These are phyloP conservation scores for Drosophila maculinotata DNA, from an alignment of 2,888 invertebrate species.

Conservation along the genomic window DNA sequence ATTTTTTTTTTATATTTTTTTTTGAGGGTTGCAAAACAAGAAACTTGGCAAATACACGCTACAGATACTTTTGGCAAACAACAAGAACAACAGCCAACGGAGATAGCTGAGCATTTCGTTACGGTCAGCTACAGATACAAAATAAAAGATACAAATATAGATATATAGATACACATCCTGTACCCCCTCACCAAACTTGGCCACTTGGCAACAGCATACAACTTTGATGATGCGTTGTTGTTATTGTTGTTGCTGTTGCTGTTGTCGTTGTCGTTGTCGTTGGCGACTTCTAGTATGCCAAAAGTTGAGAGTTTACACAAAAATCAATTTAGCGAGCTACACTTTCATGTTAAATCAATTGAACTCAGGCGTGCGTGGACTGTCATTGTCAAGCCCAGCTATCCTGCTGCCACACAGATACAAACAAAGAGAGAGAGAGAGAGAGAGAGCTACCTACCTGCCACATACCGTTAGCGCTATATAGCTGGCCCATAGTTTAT, in stretches of 20 bases:
- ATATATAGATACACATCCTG: conserved; percentile 14
- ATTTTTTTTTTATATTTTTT: conserved; percentile 8
- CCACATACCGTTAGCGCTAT: conserved; percentile 63
- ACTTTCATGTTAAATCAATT: conserved; percentile 81
- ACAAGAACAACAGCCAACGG: conserved; percentile 36
- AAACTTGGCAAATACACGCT: conserved; percentile 57
- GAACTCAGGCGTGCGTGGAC: conserved; percentile 75
- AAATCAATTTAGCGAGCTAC: conserved; percentile 79
- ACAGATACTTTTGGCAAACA: conserved; percentile 65
- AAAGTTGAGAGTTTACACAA: conserved; percentile 65
- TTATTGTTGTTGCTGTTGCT: conserved; percentile 5
- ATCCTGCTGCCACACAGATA: conserved; percentile 7
- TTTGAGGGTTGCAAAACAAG: conserved; percentile 73
- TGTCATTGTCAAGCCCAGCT: conserved; percentile 63
- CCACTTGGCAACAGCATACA: conserved; percentile 67
- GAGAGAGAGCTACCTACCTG: conserved; percentile 24
- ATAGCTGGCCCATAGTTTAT: conserved; percentile 69
- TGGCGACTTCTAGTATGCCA: conserved; percentile 34
- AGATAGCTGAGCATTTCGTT: conserved; percentile 71
- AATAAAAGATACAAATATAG: conserved; percentile 38
- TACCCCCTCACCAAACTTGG: conserved; percentile 13
- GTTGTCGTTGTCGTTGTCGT: conserved; percentile 16
- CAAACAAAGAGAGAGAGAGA: conserved; percentile 5
- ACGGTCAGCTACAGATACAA: conserved; percentile 70
- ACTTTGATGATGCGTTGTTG: conserved; percentile 60